Base-by-base conservation (phyloP, 2,797 vertebrate species). In the Strix occidentalis region DNA sequence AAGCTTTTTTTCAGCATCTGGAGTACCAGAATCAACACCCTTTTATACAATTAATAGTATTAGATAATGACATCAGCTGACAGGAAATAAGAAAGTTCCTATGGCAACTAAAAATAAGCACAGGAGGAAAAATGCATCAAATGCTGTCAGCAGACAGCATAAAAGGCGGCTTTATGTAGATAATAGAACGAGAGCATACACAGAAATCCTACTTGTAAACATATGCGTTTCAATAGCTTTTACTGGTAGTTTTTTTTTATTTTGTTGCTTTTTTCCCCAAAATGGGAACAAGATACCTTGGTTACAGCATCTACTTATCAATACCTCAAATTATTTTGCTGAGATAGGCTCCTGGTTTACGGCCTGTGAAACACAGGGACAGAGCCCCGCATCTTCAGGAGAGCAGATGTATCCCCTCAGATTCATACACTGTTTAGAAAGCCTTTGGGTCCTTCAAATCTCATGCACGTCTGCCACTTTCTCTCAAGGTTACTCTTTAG, bases 81-180 rank as follows among this genome's bases (percentile, higher is more conserved):
- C 97, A 88, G 95, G 96, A 96, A 97, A 93, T 94, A 94, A 90
- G 86, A 85, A 97, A 97, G 96, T 97, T 97, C 95, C 95, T 97
- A 97, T 97, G 95, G 97, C 95, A 97, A 97, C 96, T 97, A 92
- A 96, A 97, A 96, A 96, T 96, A 97, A 95, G 92, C 92, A 92
- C 63, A 64, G 89, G 79, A 86, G 95, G 89, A 89, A 96, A 89
- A 97, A 91, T 6, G 11, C 92, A 86, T 94, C 84, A 86, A 86
- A 70, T 56, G 45, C 84, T 96, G 89, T 86, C 94, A 90, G 81
- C 54, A 90, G 89, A 81, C 84, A 91, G 45, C 61, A 75, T 76
- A 63, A 96, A 95, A 95, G 45, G 76, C 3, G 2, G 23, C 87
- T 76, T 13, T 53, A 21, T 88, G 72, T 72, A 5, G 41, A 79